Evolutionary conservation across 92 coral and sea anemone species (phyloP), one percentile per base, ranked within the genome.

Genomic region (Epizoanthus stellaris): DNA sequence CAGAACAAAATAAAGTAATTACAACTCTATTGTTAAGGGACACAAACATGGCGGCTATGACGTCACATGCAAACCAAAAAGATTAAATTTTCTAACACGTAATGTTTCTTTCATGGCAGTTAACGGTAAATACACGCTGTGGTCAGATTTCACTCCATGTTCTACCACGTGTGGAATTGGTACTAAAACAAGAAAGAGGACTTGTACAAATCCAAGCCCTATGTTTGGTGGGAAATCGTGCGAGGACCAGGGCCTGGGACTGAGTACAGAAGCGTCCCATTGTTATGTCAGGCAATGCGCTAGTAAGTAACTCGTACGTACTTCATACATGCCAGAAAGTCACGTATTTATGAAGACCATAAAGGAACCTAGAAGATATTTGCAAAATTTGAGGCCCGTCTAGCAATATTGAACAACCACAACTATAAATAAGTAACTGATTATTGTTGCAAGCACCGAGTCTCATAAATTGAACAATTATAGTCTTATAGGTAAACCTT

Each of bases 131-230:
- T 96, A 96, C 87, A 94, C 96, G 1, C 70, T 77, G 49, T 96
- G 98, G 94, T 79, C 98, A 67, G 92, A 47, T 5, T 96, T 98
- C 95, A 96, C 99, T 36, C 85, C 94, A 57, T 96, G 99, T 72
- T 94, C 99, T 4, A 94, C 95, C 70, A 92, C 98, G 10, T 96
- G 99, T 76, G 99, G 98, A 38, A 93, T 95, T 67, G 99, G 99
- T 10, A 85, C 89, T 73, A 91, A 87, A 85, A 91, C 93, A 16
- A 92, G 99, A 25, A 93, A 96, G 71, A 91, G 99, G 84, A 85
- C 95, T 47, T 96, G 99, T 75, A 74, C 94, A 76, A 93, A 68
- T 52, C 99, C 99, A 6, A 89, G 73, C 36, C 95, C 95, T 1
- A 92, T 91, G 85, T 95, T 93, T 61, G 90, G 91, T 70, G 99